Base-by-base conservation (phyloP, 2,113 vertebrate genomes). In the Amphiprion ocellaris region DNA sequence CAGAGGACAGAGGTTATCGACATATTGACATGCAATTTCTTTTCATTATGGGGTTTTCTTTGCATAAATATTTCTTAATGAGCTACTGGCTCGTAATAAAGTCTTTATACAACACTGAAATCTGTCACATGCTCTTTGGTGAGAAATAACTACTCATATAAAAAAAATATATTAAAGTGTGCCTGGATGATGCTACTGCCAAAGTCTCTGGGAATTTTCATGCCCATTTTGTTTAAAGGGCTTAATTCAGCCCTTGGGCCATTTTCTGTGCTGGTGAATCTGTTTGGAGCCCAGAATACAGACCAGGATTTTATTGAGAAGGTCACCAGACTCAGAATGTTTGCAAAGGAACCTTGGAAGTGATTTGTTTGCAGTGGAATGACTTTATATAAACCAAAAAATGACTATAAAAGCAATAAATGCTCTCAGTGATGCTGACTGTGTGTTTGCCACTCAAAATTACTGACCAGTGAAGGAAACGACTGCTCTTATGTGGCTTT, bases 21-120 rank as follows among this genome's bases (percentile, higher is more conserved):
- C 60, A 68, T 59, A 47, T 72, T 75, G 81, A 24, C 53, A n/a
- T n/a, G 28, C 30, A 49, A 24, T 55, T 52, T 50, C 10, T 85
- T 69, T 61, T 71, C 77, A 74, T 84, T 53, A 64, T 28, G 16
- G 47, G 2, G 6, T 56, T 78, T 60, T 63, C 53, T 83, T 68
- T 41, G 33, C 21, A 71, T 68, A 49, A 68, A 73, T 52, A 24
- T 58, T 16, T 39, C 67, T 53, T 14, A 62, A 16, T 17, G 49
- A 74, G 55, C 37, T 50, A 4, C 54, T 24, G n/a, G 28, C 23
- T 74, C 14, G 19, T 28, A 39, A 44, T 26, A 33, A 17, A 59
- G 54, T 28, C 11, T 63, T 66, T 77, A 19, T n/a, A n/a, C 49
- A 60, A 62, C 9, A n/a, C 3, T 17, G 12, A 66, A 28, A 46